Conservation (phyloP, 2,113 vertebrate genomes). For the Hipposideros armiger region DNA sequence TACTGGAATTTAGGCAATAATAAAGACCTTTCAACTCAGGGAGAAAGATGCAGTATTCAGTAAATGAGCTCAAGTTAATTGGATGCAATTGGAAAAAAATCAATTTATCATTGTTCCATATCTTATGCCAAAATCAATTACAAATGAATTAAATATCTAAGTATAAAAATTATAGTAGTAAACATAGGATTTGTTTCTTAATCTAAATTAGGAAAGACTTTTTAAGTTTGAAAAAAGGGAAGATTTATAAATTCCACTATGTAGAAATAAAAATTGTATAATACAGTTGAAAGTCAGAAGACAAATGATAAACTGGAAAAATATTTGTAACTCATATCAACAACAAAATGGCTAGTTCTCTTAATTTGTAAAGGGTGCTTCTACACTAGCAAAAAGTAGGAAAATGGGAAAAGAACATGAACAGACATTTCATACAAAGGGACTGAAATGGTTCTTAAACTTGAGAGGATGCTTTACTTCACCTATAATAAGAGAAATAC, state of each 20-base stretch:
- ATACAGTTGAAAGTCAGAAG: constrained; percentile 1
- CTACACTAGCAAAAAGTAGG: background rate
- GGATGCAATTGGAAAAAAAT: background rate
- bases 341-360: background rate
- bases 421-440: background rate
- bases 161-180: background rate
- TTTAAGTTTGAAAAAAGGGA: background rate
- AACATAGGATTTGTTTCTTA: background rate
- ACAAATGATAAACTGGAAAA: background rate
- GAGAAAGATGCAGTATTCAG: background rate
- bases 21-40: background rate
- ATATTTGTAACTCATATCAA: background rate
- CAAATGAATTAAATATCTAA: background rate
- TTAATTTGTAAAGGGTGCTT: background rate
- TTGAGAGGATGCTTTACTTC: background rate
- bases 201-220: background rate
- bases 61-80: background rate
- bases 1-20: background rate
- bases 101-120: background rate
- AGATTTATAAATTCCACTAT: background rate
- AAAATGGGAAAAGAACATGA: background rate
- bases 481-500: background rate
- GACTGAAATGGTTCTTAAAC: background rate
- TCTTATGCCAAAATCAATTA: background rate
- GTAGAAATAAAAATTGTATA: background rate